Base-by-base conservation (phyloP, 1,140 invertebrate species). In the Sycobia sp. region DNA sequence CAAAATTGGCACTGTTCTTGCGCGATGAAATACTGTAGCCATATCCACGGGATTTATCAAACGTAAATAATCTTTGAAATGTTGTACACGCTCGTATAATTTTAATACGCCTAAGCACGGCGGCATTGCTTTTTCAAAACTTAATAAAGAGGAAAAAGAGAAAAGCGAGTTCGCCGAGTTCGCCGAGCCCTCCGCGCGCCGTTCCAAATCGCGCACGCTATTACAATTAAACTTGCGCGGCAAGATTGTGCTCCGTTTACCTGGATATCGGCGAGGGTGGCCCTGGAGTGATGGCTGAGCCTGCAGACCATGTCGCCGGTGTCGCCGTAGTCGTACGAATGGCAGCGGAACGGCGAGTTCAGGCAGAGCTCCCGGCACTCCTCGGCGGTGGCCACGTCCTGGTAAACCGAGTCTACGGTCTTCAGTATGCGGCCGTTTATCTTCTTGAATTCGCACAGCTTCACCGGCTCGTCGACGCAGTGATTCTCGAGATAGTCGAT, bases 281-380 rank as follows among this genome's bases (percentile, higher is more conserved):
- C 91, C 62, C 91, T 86, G 16, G 92, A 91, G 74, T 96, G 92
- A 84, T 96, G 94, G 72, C 92, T 94, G 9, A 96, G 85, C 57
- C 95, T 87, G 81, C 95, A 96, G 8, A 96, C 93, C 84, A 92
- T 90, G 71, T 95, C 93, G 34, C 93, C 93, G 18, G 94, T 95
- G 71, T 95, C 94, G 18, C 93, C 93, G 74, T 93, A 95, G 79
- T 96, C 94, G 75, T 94, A 97, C 0, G 93, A 95, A 73, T 95
- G 93, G 76, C 94, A 97, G 73, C 85, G 87, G 82, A 89, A 90
- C 8, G 92, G 91, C 10, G 93, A 93, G 71, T 91, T 93, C 23
- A 96, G 83, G 74, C 94, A 96, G 36, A 95, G 84, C 68, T 95
- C 91, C 47, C 92, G 87, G 76, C 91, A 94, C 81, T 94, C 93